Percentiles rank a stretch among this genome's conserved stretches.
phyloP scores from a whole-genome alignment of 2,888 invertebrate species.

The Nomada lathburiana region DNA sequence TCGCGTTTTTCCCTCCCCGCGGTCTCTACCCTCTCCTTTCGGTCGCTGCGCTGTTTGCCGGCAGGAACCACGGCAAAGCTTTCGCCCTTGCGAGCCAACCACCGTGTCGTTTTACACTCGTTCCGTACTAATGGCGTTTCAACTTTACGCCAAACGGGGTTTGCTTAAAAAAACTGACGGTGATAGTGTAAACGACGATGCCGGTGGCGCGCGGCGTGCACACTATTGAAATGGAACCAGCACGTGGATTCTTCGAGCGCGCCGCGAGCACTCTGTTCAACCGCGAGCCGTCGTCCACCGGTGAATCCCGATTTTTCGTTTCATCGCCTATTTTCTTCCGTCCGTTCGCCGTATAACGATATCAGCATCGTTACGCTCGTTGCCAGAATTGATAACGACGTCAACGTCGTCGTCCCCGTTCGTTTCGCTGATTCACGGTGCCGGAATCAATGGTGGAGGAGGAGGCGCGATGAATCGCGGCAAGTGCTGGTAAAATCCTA shows the following conservation, averaged over 20 bases:
- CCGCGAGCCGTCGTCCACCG: background rate
- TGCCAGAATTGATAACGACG: conserved; percentile 9
- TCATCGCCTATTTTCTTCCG: conserved; percentile 22
- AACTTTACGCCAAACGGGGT: conserved; percentile 47
- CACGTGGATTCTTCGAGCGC: background rate
- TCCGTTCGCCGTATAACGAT: conserved; percentile 16
- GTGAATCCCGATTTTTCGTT: background rate
- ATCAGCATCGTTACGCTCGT: conserved; percentile 12
- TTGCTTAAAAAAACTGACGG: conserved; percentile 51
- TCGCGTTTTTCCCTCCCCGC: background rate
- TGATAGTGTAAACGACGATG: conserved; percentile 56
- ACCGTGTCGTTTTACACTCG: conserved; percentile 44
- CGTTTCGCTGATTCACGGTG: conserved; percentile 9
- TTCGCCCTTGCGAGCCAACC: conserved; percentile 52
- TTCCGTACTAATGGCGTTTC: conserved; percentile 68
- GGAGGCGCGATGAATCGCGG: background rate
- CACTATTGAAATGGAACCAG: conserved; percentile 17
- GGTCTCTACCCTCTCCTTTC: background rate
- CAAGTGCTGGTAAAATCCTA: too few relatives aligned
- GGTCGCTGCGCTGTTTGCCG: conserved; percentile 43
- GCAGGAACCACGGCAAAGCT: conserved; percentile 56
- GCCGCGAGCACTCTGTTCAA: background rate
- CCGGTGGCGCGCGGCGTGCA: background rate
- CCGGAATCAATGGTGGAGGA: background rate
- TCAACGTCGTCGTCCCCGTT: background rate